phyloP scores from a whole-genome alignment of 2,113 vertebrate genomes.

The Ctenomys sociabilis region DNA sequence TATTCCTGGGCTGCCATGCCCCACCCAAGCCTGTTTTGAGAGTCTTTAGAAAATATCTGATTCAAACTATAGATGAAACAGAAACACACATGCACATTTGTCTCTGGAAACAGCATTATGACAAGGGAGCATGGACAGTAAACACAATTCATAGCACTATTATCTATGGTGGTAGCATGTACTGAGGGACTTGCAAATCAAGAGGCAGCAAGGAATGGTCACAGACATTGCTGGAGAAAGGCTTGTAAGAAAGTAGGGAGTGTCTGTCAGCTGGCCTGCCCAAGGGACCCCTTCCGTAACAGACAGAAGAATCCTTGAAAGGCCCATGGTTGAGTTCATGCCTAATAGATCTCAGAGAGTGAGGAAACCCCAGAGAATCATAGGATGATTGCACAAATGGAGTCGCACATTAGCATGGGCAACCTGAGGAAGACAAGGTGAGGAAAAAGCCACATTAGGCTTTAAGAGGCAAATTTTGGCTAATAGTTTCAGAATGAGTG shows the following conservation, averaged over 20 bases:
- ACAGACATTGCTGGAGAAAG: background rate
- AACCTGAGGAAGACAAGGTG: background rate
- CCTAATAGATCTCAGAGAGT: background rate
- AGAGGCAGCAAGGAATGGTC: rapidly evolving
- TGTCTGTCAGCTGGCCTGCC: background rate
- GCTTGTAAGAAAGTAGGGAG: rapidly evolving
- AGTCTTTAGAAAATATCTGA: background rate
- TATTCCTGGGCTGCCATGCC: background rate
- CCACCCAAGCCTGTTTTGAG: background rate
- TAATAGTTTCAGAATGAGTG: background rate
- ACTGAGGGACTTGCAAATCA: background rate
- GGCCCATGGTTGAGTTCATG: background rate
- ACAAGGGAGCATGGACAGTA: background rate
- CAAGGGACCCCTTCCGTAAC: background rate
- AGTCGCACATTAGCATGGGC: background rate
- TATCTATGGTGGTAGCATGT: background rate
- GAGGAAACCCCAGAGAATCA: background rate
- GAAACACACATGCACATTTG: background rate
- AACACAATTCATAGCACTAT: background rate
- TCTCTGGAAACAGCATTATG: background rate
- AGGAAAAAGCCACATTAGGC: background rate
- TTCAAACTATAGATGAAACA: background rate
- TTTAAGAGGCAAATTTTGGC: background rate
- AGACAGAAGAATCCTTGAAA: background rate
- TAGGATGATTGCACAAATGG: background rate